Base-by-base conservation (phyloP, 2,888 invertebrate genomes). In the Palloptera scutellata region DNA sequence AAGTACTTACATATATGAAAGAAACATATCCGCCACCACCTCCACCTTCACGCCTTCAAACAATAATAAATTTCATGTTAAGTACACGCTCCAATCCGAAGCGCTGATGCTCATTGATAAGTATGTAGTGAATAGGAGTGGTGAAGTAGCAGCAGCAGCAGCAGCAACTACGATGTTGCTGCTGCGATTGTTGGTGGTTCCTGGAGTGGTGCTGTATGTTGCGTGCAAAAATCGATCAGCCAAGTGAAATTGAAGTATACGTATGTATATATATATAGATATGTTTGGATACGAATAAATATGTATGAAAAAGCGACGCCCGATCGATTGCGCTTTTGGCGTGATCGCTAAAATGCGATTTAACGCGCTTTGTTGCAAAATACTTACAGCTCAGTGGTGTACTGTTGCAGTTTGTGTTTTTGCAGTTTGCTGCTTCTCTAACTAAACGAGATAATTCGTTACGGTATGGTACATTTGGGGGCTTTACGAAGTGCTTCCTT, bases 181-280 rank as follows among this genome's bases (percentile, higher is more conserved):
- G 30, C 30, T 30, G 30, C 30, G n/a, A n/a, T n/a, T 30, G 30
- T 30, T 30, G 30, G 2, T 30, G 2, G 30, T 30, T 30, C 30
- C 30, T 30, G 30, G 6, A 30, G 30, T 57, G 10, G 48, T 57
- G 45, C 17, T 13, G 5, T 51, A 12, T 73, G 76, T 79, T 78
- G 79, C 81, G 77, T 79, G 80, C 77, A 76, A 77, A 79, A 79
- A 79, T 78, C 81, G 81, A 79, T 79, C 79, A 79, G 77, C 61
- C 12, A 42, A 48, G 40, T 57, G 45, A 40, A 57, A 48, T 52
- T 61, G 20, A 17, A 10, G 61, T 20, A 13, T 17, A 40, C 15
- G 48, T 51, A 9, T 5, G 6, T 6, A 30, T 48, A 15, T 48
- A 11, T 30, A n/a, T 19, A 12, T 57, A 17, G 5, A 1, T 11